Evolutionary conservation across 23 tunicate species (phyloP).

Genomic region (Oikopleura vanhoeffeni): DNA sequence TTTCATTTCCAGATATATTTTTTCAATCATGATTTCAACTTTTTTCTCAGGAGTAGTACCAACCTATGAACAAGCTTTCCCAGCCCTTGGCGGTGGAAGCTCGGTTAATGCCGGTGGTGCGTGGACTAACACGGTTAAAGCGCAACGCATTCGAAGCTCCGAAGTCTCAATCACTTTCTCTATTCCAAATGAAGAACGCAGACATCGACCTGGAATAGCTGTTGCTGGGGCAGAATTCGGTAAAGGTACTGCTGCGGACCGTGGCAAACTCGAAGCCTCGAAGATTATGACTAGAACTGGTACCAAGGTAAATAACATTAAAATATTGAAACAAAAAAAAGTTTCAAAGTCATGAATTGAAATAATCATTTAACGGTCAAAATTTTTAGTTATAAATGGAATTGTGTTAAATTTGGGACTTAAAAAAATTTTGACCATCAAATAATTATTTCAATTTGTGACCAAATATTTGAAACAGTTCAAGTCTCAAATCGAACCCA

Average conservation of each 20-base stretch:
- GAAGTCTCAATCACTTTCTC: slow-evolving; percentile 26
- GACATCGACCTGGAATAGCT: slow-evolving; percentile 51
- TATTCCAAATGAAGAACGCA: slow-evolving; percentile 89
- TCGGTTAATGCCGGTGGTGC: slow-evolving; percentile 11
- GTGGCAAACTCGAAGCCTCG: background rate
- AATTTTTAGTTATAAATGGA: too few species aligned
- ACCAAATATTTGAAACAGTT: too few species aligned
- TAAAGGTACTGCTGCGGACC: slow-evolving; percentile 13
- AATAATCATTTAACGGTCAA: too few species aligned
- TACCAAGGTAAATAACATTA: slow-evolving; percentile 21
- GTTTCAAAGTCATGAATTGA: too few species aligned
- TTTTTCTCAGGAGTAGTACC: too few species aligned
- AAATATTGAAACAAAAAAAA: slow-evolving; percentile 41
- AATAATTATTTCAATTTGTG: too few species aligned
- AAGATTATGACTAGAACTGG: background rate
- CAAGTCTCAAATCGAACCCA: too few species aligned
- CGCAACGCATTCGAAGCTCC: background rate
- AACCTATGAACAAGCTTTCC: slow-evolving; percentile 78
- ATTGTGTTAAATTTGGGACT: too few species aligned
- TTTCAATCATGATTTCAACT: too few species aligned
- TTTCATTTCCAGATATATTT: too few species aligned
- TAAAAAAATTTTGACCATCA: too few species aligned
- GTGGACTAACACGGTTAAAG: slow-evolving; percentile 34
- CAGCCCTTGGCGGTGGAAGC: slow-evolving; percentile 24
- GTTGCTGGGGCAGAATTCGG: slow-evolving; percentile 42